Evolutionary conservation across 2,888 invertebrate species (phyloP).

Genomic region (Philhelius pedissequus): DNA sequence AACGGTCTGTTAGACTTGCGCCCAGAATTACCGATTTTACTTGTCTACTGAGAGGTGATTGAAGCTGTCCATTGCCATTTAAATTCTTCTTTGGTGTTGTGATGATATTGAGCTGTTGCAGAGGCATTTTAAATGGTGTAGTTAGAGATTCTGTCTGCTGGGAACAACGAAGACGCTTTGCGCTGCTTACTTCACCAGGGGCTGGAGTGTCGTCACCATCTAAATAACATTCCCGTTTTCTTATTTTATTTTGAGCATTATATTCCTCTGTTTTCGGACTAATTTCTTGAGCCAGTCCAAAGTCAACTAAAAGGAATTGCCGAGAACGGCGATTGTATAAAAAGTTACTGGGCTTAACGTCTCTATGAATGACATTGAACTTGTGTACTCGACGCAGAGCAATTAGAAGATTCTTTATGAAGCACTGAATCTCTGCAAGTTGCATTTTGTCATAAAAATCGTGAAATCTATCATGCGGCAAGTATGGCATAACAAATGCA

Average conservation of each 20-base stretch:
- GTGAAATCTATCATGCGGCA: slow-evolving; percentile 89
- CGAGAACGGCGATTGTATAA: slow-evolving; percentile 87
- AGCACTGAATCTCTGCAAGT: slow-evolving; percentile 85
- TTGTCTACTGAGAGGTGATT: slow-evolving; percentile 62
- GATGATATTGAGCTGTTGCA: slow-evolving; percentile 76
- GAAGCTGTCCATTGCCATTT: slow-evolving; percentile 6
- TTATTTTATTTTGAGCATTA: slow-evolving; percentile 57
- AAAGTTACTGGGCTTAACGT: slow-evolving; percentile 95
- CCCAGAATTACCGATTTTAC: slow-evolving; percentile 71
- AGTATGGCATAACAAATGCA: slow-evolving; percentile 93
- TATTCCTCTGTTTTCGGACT: slow-evolving; percentile 20
- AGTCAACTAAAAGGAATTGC: slow-evolving; percentile 90
- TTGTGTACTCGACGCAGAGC: slow-evolving; percentile 90
- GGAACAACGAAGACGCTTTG: slow-evolving; percentile 73
- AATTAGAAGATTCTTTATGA: slow-evolving; percentile 89
- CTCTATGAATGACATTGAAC: slow-evolving; percentile 91
- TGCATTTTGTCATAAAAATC: slow-evolving; percentile 87
- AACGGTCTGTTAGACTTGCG: slow-evolving; percentile 68
- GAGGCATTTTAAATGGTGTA: slow-evolving; percentile 57
- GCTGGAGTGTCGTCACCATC: background rate
- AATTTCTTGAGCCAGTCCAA: slow-evolving; percentile 89
- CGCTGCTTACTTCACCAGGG: slow-evolving; percentile 56
- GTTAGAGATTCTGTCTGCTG: slow-evolving; percentile 27
- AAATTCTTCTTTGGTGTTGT: slow-evolving; percentile 27
- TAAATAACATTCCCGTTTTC: slow-evolving; percentile 71